phyloP scores from a whole-genome alignment of 2,797 vertebrate genomes.

The Ptychadena robeensis region DNA sequence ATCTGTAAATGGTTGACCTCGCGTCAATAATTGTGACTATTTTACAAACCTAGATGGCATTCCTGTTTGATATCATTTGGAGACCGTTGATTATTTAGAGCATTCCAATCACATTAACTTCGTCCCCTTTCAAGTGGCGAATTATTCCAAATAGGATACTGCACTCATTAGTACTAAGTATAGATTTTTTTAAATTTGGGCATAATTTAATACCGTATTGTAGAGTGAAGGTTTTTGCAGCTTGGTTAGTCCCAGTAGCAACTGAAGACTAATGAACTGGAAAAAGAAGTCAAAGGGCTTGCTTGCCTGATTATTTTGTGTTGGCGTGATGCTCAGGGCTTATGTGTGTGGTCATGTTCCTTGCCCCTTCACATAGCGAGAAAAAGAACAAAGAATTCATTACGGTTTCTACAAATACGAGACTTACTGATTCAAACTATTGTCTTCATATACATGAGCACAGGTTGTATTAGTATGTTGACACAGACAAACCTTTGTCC shows the following conservation, averaged over 20 bases:
- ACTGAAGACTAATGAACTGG: conserved; percentile 22
- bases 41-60: conserved; percentile 33
- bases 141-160: conserved; percentile 6
- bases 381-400: conserved; percentile 5
- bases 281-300: conserved; percentile 21
- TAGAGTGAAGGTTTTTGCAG: conserved; percentile 1
- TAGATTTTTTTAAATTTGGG: conserved; percentile 22
- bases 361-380: neutral
- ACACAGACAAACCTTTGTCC: neutral
- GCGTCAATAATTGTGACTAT: conserved; percentile 14
- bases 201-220: conserved; percentile 25
- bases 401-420: neutral
- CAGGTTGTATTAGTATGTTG: neutral
- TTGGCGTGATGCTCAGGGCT: conserved; percentile 25
- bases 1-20: conserved; percentile 24
- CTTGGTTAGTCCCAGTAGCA: conserved; percentile 27
- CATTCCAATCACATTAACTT: conserved; percentile 38
- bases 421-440: neutral
- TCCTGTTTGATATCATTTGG: neutral
- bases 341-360: conserved; percentile 4
- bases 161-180: conserved; percentile 17
- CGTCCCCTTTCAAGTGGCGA: conserved; percentile 23
- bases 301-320: conserved; percentile 21
- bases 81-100: conserved; percentile 25
- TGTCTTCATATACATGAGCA: neutral